These are phyloP conservation scores for Andrena bucephala DNA, from an alignment of 2,888 invertebrate genomes.

Conservation along the genomic window DNA sequence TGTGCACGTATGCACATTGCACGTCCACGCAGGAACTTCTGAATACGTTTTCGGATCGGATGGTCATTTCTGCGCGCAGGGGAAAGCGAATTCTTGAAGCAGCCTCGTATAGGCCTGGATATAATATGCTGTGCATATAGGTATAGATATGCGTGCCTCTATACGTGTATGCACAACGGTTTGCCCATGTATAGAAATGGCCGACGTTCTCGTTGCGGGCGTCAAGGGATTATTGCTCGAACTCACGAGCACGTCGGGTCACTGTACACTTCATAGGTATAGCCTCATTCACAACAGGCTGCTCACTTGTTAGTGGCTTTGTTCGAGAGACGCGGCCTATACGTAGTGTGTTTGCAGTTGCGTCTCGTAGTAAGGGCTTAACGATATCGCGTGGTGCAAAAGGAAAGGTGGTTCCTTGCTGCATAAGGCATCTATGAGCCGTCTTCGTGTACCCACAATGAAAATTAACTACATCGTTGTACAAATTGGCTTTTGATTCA, in stretches of 20 bases:
- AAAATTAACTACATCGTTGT: constrained; percentile 33
- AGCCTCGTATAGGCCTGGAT: constrained; percentile 38
- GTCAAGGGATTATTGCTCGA: constrained; percentile 76
- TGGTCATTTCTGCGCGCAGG: constrained; percentile 38
- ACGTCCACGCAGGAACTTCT: not conserved
- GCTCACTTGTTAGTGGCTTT: constrained; percentile 57
- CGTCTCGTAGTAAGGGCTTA: constrained; percentile 30
- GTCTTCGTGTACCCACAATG: constrained; percentile 1
- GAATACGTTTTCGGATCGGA: constrained; percentile 51
- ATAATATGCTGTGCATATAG: constrained; percentile 24
- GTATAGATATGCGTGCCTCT: constrained; percentile 1
- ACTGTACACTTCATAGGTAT: constrained; percentile 72
- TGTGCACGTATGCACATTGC: not conserved
- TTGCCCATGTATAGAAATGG: constrained; percentile 14
- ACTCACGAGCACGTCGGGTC: constrained; percentile 74
- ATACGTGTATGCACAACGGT: not conserved
- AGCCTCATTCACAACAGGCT: constrained; percentile 65
- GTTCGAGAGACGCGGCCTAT: constrained; percentile 33
- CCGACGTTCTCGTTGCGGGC: constrained; percentile 66
- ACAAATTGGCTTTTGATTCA: constrained; percentile 6
- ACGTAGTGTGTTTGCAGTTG: constrained; percentile 21
- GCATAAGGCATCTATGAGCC: no score
- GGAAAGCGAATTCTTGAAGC: constrained; percentile 62
- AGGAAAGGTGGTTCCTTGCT: constrained; percentile 1
- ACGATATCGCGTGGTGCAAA: constrained; percentile 40